A percentile compares a stretch with the other conserved stretches of the same genome.
These are phyloP conservation scores for Mythimna pallens DNA, from an alignment of 2,888 invertebrate genomes.

Conservation along the genomic window DNA sequence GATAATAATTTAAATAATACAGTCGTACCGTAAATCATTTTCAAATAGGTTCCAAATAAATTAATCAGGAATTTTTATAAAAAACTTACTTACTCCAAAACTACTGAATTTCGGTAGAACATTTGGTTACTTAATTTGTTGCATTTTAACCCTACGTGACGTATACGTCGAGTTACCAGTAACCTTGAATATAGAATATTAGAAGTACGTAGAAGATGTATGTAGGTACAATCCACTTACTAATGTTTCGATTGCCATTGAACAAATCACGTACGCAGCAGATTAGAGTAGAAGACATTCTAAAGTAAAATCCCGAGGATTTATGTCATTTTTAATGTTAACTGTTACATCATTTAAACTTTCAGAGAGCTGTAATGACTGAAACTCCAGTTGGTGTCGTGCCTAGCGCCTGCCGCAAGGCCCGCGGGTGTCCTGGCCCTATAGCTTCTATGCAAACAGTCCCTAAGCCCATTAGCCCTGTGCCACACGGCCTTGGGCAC, in stretches of 20 bases:
- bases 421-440: neutral
- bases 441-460: neutral
- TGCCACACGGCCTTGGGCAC: too few species aligned
- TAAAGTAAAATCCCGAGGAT: neutral
- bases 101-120: too few species aligned
- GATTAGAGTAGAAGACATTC: neutral
- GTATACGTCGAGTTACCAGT: too few species aligned
- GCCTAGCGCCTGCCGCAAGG: neutral
- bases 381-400: neutral
- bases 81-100: too few species aligned
- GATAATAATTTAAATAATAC: too few species aligned
- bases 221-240: too few species aligned
- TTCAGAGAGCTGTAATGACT: constrained; percentile 10
- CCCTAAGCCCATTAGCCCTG: neutral
- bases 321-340: neutral
- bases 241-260: neutral
- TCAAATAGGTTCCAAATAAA: too few species aligned
- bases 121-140: too few species aligned
- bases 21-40: too few species aligned
- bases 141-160: too few species aligned
- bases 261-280: neutral
- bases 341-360: neutral
- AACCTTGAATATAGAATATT: too few species aligned
- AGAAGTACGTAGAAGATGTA: neutral
- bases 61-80: too few species aligned